Evolutionary conservation across 37 sponge, comb jelly and placozoan species (phyloP), one percentile per base, ranked within the genome.

Genomic region (Hexactinellida sp.): DNA sequence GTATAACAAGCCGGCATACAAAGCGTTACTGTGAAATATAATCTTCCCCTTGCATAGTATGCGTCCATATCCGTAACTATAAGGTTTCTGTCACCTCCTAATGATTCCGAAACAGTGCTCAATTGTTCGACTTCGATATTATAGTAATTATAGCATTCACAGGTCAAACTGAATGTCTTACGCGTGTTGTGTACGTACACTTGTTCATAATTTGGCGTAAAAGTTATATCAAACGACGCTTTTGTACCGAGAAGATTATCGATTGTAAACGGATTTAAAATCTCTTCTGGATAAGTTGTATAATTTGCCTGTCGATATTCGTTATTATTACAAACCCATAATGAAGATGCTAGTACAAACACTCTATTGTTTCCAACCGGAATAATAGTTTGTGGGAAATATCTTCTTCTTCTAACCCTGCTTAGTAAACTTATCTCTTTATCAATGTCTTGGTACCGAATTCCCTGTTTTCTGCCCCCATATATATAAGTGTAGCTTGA

Each of bases 261-360:
- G 76, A 63, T 63, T 63, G 76, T 63, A n/a, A 63, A 63, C 30
- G 76, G 76, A 63, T 63, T n/a, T 25, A 63, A 63, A 5, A 63
- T 28, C 13, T 63, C 28, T 63, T 63, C 76, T 23, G 76, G 76
- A 28, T 25, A 10, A 25, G 32, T 28, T 7, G 76, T 63, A 63
- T 25, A 63, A 23, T 63, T 63, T 7, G 76, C 76, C 76, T 63
- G 76, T 63, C 76, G 3, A 23, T 21, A 63, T 63, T 63, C 76
- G 13, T 63, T 63, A 63, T 63, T 23, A n/a, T 63, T 63, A 63
- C 76, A 63, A 63, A 3, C 28, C 5, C 5, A 23, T 25, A 3
- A 3, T 3, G 3, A 63, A 7, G 21, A 3, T 25, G 76, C 76
- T 63, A 63, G 76, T 3, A 63, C 34, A n/a, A 25, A 63, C 76